Evolutionary conservation across 2,797 vertebrate genomes (phyloP), one percentile per base, ranked within the genome.

Genomic region (Lerista edwardsae): DNA sequence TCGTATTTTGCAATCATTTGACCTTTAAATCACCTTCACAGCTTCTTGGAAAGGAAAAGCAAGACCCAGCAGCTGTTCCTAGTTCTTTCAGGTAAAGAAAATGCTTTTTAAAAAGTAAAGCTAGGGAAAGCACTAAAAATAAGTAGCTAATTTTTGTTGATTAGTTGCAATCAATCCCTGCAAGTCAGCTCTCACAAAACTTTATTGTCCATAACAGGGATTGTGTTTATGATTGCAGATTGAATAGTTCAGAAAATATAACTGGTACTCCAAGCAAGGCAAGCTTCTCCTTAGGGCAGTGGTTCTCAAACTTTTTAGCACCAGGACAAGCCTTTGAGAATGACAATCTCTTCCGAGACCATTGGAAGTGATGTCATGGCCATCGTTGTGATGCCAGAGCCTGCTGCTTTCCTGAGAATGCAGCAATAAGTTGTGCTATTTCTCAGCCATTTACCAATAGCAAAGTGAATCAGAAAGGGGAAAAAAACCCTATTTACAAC

Each of bases 11-110:
- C 19, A 36, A 39, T 69, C 6, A 69, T 21, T 68, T 19, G 36
- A 31, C 44, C 29, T 47, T 74, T 51, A 74, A 51, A 51, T 74
- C 29, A n/a, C 47, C 36, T 12, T 84, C 84, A 64, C 65, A 84
- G 71, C 0, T 11, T 72, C 41, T 82, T 4, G 12, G 3, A 8
- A 64, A 6, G 57, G 17, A 76, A 47, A 8, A 2, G 76, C 61
- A 69, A 68, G 44, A 71, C 15, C n/a, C 8, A 3, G 5, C 31
- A 75, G 73, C 73, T 57, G 47, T 34, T 55, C n/a, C 23, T 75
- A 57, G 47, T 55, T 15, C 47, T 47, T 36, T 19, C n/a, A 75
- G 47, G 17, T 34, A 17, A n/a, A 23, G 8, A 55, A 55, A 55
- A 55, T 34, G 27, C 17, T 55, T 55, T 75, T 31, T 17, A 75